Conservation (phyloP, 2,113 vertebrate genomes). For the Cyprichromis sp. region DNA sequence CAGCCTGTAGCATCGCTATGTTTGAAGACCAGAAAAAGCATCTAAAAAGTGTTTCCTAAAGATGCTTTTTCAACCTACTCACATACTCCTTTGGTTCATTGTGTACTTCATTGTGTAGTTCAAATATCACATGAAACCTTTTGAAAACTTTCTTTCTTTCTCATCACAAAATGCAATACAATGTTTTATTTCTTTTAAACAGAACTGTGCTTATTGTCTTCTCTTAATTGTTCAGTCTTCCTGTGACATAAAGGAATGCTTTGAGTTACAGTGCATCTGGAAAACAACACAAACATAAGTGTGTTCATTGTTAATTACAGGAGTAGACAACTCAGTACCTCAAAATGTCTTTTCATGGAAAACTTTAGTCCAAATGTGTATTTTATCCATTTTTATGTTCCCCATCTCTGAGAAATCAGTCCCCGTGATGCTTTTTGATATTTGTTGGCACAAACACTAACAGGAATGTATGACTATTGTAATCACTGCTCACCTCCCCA, state of each 20-base stretch:
- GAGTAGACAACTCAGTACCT: slow-evolving; percentile 63
- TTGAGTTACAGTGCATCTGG: slow-evolving; percentile 14
- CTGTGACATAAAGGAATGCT: slow-evolving; percentile 5
- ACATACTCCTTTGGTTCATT: neutral
- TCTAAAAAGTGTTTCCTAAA: neutral
- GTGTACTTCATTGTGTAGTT: neutral
- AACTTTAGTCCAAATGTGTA: slow-evolving; percentile 6
- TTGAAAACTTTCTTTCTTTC: neutral
- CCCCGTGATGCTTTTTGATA: slow-evolving; percentile 51
- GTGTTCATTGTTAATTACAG: slow-evolving; percentile 35
- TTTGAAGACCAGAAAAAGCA: neutral
- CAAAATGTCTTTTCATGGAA: slow-evolving; percentile 37
- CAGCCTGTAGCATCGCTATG: neutral
- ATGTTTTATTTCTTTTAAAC: neutral
- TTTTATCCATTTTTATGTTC: neutral
- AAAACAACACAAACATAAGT: neutral
- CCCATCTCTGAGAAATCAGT: slow-evolving; percentile 22
- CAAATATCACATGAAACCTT: neutral
- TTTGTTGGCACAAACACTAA: slow-evolving; percentile 60
- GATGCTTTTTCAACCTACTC: neutral
- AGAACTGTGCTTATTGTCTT: slow-evolving; percentile 10
- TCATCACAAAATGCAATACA: slow-evolving; percentile 52
- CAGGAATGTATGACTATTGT: slow-evolving; percentile 62
- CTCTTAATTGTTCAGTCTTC: slow-evolving; percentile 34
- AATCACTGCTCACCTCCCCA: slow-evolving; percentile 29